Conservation (phyloP, 1,140 invertebrate genomes). For the Camponotus floridanus region DNA sequence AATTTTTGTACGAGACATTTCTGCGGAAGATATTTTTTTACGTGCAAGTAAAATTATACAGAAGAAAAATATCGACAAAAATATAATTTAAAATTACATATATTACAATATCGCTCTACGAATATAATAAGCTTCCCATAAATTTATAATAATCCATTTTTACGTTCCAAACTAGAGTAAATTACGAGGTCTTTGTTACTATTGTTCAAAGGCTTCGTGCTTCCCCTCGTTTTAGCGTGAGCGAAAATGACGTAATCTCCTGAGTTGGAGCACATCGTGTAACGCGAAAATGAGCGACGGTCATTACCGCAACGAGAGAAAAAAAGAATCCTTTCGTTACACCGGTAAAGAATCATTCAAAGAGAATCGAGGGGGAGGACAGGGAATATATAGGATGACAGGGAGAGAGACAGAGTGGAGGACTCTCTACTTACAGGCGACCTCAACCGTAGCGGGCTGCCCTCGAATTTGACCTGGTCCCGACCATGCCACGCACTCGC, state of each 20-base stretch:
- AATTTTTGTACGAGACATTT: conserved; percentile 12
- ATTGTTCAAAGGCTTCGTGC: conserved; percentile 6
- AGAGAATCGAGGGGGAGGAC: conserved; percentile 28
- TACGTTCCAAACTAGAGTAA: background rate
- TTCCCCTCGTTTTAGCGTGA: conserved; percentile 18
- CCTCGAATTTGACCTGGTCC: conserved; percentile 91
- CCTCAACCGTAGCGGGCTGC: conserved; percentile 93
- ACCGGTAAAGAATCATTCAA: conserved; percentile 51
- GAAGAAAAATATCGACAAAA: background rate
- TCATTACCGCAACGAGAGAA: conserved; percentile 57
- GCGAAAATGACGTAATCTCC: conserved; percentile 56
- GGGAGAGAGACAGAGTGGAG: conserved; percentile 34
- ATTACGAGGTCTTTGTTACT: background rate
- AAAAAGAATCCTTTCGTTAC: conserved; percentile 48
- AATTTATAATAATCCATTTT: conserved; percentile 7
- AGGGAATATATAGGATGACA: background rate
- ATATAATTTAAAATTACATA: background rate
- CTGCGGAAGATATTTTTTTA: background rate
- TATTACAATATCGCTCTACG: background rate
- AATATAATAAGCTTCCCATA: conserved; percentile 21
- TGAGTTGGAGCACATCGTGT: conserved; percentile 32
- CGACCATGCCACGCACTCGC: conserved; percentile 95
- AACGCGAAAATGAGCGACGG: conserved; percentile 38
- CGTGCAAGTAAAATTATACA: background rate
- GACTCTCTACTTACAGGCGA: conserved; percentile 93